Evolutionary conservation across 2,113 vertebrate genomes (phyloP).

Genomic region (Trogon melanurus): DNA sequence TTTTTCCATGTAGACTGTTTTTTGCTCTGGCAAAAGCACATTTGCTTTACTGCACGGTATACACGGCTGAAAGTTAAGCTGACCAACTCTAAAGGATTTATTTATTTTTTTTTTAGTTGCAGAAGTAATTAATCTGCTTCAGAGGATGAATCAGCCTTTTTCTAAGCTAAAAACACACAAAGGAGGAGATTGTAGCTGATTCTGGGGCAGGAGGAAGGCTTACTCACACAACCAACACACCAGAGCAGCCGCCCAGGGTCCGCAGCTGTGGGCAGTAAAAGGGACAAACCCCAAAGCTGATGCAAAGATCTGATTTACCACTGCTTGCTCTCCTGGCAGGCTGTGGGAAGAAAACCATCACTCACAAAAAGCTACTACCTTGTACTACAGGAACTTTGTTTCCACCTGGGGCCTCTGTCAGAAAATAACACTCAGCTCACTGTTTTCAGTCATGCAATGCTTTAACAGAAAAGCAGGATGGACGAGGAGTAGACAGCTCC

Average conservation of each 20-base stretch:
- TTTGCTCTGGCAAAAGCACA: neutral
- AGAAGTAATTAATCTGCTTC: conserved; percentile 65
- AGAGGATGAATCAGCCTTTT: conserved; percentile 60
- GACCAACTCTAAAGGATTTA: neutral
- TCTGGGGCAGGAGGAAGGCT: neutral
- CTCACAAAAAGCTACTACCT: neutral
- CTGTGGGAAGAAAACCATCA: neutral
- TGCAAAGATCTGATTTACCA: neutral
- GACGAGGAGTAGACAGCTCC: neutral
- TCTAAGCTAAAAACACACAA: conserved; percentile 27
- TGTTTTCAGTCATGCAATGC: neutral
- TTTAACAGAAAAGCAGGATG: conserved; percentile 12
- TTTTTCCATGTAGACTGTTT: neutral
- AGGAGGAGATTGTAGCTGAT: conserved; percentile 35
- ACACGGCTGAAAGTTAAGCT: neutral
- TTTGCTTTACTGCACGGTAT: neutral
- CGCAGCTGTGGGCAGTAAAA: neutral
- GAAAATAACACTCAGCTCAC: neutral
- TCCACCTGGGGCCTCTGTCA: neutral
- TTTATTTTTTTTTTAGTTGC: conserved; percentile 5
- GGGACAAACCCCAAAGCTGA: neutral
- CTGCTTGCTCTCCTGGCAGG: neutral
- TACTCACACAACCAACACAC: neutral
- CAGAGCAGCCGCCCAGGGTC: rapidly evolving
- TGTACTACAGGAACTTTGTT: neutral